These are phyloP conservation scores for Altica lythri DNA, from an alignment of 2,888 invertebrate species.

Conservation along the genomic window DNA sequence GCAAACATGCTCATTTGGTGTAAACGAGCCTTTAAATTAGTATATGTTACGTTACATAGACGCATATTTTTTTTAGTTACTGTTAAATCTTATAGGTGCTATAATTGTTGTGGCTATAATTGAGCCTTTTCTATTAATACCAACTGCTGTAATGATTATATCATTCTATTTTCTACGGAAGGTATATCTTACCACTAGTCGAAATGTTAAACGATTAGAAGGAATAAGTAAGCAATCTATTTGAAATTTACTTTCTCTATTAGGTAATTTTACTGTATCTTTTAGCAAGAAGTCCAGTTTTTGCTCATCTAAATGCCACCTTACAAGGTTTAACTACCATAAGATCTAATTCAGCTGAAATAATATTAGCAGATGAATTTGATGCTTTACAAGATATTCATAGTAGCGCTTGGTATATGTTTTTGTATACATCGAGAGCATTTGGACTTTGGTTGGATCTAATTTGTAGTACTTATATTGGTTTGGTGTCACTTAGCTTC, in stretches of 20 bases:
- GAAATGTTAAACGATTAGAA: slow-evolving; percentile 74
- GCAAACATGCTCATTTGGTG: too few species aligned
- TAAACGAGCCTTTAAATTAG: too few species aligned
- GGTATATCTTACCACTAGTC: slow-evolving; percentile 73
- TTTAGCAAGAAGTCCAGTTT: slow-evolving; percentile 77
- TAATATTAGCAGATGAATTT: slow-evolving; percentile 63
- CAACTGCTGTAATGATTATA: slow-evolving; percentile 67
- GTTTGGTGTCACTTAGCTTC: slow-evolving; percentile 66
- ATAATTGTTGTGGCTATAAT: slow-evolving; percentile 73
- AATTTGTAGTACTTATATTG: slow-evolving; percentile 68
- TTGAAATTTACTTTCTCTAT: not conserved
- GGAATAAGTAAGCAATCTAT: slow-evolving; percentile 63
- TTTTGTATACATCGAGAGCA: slow-evolving; percentile 68
- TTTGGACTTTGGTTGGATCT: slow-evolving; percentile 73
- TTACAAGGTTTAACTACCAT: slow-evolving; percentile 78
- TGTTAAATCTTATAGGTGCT: slow-evolving; percentile 76
- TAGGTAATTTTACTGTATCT: slow-evolving; percentile 17
- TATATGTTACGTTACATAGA: too few species aligned
- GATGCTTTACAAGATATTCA: slow-evolving; percentile 68
- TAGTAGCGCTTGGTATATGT: slow-evolving; percentile 75
- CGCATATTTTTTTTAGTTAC: slow-evolving; percentile 61
- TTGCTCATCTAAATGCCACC: slow-evolving; percentile 73
- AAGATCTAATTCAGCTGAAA: slow-evolving; percentile 69
- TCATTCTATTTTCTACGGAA: slow-evolving; percentile 69
- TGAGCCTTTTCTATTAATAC: slow-evolving; percentile 70